phyloP scores from a whole-genome alignment of 2,888 invertebrate species.

The Ichneumoninae sp. region DNA sequence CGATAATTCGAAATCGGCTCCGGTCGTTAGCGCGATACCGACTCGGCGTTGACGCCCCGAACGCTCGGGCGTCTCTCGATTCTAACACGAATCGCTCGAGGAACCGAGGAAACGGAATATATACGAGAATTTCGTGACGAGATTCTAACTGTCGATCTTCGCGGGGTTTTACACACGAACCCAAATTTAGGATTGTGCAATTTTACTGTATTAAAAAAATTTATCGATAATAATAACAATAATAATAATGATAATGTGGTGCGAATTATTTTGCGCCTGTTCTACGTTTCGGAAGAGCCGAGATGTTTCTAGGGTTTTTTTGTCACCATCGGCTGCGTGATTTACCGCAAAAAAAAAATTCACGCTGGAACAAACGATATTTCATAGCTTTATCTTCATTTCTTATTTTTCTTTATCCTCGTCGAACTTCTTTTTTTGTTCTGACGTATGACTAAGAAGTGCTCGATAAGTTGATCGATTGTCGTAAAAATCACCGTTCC shows the following conservation, averaged over 20 bases:
- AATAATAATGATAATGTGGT: background rate
- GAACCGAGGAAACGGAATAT: background rate
- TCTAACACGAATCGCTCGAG: background rate
- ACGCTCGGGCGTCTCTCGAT: conserved; percentile 8
- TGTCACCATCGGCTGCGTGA: too few relatives aligned
- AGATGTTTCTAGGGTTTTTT: too few relatives aligned
- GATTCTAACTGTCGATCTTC: background rate
- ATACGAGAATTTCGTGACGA: background rate
- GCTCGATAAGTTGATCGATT: conserved; percentile 56
- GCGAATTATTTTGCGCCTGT: too few relatives aligned
- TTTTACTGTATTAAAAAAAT: background rate
- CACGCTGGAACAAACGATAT: background rate
- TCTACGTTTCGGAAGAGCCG: too few relatives aligned
- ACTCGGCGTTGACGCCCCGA: conserved; percentile 66
- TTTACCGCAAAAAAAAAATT: background rate
- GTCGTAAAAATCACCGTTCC: conserved; percentile 39
- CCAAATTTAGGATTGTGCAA: background rate
- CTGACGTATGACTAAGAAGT: conserved; percentile 25
- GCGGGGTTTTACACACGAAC: background rate
- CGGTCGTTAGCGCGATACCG: conserved; percentile 70
- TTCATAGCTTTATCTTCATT: conserved; percentile 12
- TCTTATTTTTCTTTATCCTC: background rate
- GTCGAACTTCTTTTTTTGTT: background rate
- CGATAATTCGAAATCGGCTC: conserved; percentile 75
- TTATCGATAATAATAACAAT: background rate